Base-by-base conservation (phyloP, 2,888 invertebrate species). In the Lissocephala sabroskyi region DNA sequence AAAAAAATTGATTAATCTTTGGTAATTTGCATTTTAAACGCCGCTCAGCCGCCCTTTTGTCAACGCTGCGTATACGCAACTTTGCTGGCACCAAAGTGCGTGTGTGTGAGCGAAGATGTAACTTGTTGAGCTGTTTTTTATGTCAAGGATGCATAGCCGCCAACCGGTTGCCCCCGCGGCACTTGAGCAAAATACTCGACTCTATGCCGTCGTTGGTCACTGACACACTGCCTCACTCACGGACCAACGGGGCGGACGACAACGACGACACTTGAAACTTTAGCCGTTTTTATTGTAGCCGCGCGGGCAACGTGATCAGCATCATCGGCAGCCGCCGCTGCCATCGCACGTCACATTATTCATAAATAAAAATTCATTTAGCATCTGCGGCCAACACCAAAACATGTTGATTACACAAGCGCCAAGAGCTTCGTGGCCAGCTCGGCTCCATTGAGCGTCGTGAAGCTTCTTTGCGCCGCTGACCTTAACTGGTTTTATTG, bases 101-200 rank as follows among this genome's bases (percentile, higher is more conserved):
- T 48, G 43, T 43, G 35, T 45, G 40, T 55, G 49, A 49, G 57
- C 56, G 56, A 68, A 70, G 68, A 67, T 67, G 67, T 67, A 67
- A 67, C 65, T 68, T 58, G 62, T 6, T 19, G 59, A 45, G 54
- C n/a, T 55, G 64, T 61, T 81, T 82, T 83, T 82, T 81, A 78
- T 83, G 83, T 83, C 82, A 83, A 82, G 82, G 82, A 82, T 83
- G 75, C 73, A 67, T 70, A 62, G 73, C 64, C 63, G 60, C 76
- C 68, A 83, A 82, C 82, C 82, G 81, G 82, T 83, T 82, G 71
- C 63, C 49, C 59, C 65, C 41, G 67, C 56, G 60, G 63, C 56
- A 56, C 56, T 62, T 62, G 49, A 55, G 45, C 49, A 52, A 46
- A 52, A 59, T n/a, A 17, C 28, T 41, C 11, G 39, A 19, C 37